Conservation (phyloP, 2,888 invertebrate genomes). For the Aphelenchoides bicaudatus region DNA sequence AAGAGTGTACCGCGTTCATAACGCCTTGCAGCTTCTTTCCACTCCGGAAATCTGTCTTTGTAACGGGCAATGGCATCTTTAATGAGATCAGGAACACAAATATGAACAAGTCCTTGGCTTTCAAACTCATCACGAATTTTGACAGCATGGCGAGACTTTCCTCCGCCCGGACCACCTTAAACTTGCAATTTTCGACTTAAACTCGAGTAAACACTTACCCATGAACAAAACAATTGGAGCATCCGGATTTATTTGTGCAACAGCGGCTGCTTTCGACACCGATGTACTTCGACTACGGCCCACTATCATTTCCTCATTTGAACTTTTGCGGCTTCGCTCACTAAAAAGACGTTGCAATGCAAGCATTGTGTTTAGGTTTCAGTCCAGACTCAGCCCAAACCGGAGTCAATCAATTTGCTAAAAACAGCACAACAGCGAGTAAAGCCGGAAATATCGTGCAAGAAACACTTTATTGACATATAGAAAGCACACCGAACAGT, state of each 20-base stretch:
- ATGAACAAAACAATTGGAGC: constrained; percentile 59
- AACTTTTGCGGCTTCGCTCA: too few species aligned
- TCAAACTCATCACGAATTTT: constrained; percentile 43
- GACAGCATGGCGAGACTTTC: constrained; percentile 57
- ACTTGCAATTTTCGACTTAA: constrained; percentile 5
- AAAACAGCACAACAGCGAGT: too few species aligned
- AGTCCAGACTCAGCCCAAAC: too few species aligned
- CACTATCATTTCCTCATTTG: not conserved
- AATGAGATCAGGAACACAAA: constrained; percentile 59
- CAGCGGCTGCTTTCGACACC: constrained; percentile 54
- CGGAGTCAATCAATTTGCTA: too few species aligned
- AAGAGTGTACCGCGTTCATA: constrained; percentile 48
- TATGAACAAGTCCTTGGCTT: constrained; percentile 52
- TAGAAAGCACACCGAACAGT: too few species aligned
- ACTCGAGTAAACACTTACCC: constrained; percentile 38
- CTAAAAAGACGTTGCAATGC: too few species aligned
- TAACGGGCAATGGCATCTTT: constrained; percentile 51
- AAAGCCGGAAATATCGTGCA: too few species aligned
- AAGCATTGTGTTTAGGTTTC: too few species aligned
- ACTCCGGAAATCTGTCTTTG: constrained; percentile 57
- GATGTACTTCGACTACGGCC: constrained; percentile 43
- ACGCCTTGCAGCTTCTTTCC: constrained; percentile 55
- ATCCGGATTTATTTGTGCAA: constrained; percentile 48
- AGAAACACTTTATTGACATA: too few species aligned
- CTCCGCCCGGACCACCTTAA: constrained; percentile 59